Evolutionary conservation across 2,888 invertebrate species (phyloP).

Genomic region (Nomada fabriciana): DNA sequence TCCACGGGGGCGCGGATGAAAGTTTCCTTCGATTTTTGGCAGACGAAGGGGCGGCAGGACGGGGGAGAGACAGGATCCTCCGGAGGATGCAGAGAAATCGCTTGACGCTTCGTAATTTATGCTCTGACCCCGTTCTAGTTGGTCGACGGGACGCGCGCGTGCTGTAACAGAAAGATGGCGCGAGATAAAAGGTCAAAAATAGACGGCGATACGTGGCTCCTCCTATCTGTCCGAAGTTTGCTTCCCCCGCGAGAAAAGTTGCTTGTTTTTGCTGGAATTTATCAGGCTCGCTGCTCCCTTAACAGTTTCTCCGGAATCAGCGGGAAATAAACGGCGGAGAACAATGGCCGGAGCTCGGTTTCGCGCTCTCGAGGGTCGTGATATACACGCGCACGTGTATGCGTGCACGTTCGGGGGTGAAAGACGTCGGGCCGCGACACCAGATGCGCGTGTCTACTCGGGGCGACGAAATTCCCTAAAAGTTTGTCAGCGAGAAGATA

Average conservation of each 20-base stretch:
- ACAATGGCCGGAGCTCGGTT: constrained; percentile 19
- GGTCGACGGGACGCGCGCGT: constrained; percentile 17
- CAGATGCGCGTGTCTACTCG: constrained; percentile 21
- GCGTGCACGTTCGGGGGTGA: constrained; percentile 16
- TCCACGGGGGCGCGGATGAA: constrained; percentile 60
- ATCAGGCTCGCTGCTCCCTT: constrained; percentile 29
- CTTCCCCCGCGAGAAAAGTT: constrained; percentile 15
- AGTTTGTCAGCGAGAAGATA: constrained; percentile 1
- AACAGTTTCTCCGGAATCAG: constrained; percentile 36
- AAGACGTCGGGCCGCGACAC: constrained; percentile 9
- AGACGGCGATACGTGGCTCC: constrained; percentile 40
- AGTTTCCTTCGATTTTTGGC: constrained; percentile 72
- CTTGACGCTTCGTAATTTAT: constrained; percentile 66
- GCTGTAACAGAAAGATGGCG: constrained; percentile 54
- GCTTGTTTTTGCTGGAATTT: constrained; percentile 42
- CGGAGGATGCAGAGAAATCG: constrained; percentile 49
- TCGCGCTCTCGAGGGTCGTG: neutral
- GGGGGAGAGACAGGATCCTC: constrained; percentile 33
- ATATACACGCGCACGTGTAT: too few relatives aligned
- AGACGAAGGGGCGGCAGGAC: constrained; percentile 4
- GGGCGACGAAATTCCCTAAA: constrained; percentile 20
- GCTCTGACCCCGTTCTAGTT: constrained; percentile 57
- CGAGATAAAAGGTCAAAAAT: constrained; percentile 66
- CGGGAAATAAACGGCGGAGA: constrained; percentile 25
- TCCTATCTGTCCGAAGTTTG: constrained; percentile 46